Percentiles rank a stretch among this genome's conserved stretches.
Conservation (phyloP, 30 jellyfish, hydroid and myxozoan species). For the Pseudorhiza aurosa region DNA sequence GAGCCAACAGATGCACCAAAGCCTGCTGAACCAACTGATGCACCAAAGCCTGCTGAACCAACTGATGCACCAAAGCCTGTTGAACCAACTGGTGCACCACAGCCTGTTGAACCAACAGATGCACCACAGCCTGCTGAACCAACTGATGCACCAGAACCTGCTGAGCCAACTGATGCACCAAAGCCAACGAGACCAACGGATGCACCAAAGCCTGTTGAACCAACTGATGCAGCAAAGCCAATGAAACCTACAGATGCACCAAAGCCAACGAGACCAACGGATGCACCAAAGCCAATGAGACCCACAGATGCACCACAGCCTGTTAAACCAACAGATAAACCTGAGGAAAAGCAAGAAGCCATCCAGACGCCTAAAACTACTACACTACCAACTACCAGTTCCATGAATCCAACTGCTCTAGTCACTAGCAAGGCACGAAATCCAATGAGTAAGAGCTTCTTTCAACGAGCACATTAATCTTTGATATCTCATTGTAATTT, state of each 20-base stretch:
- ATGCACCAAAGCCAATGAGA: not conserved
- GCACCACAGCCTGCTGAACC: not conserved
- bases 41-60: not conserved
- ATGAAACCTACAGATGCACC: not conserved
- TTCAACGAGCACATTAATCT: no score
- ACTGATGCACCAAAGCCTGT: not conserved
- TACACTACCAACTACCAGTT: no score
- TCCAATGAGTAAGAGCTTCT: no score
- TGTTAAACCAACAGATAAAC: not conserved
- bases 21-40: not conserved
- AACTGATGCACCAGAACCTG: not conserved
- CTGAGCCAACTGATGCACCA: not conserved
- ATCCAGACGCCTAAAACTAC: no score
- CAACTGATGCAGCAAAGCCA: not conserved
- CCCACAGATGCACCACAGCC: not conserved
- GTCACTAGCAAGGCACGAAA: no score
- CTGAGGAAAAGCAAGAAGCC: not conserved
- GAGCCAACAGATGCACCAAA: constrained; percentile 7
- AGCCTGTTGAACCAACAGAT: not conserved
- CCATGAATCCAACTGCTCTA: no score
- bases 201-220: not conserved
- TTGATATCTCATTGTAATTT: no score
- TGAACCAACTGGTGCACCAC: not conserved
- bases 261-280: constrained; percentile 1
- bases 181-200: not conserved